These are phyloP conservation scores for Nothoprocta pentlandii DNA, from an alignment of 2,113 vertebrate genomes.

Conservation along the genomic window DNA sequence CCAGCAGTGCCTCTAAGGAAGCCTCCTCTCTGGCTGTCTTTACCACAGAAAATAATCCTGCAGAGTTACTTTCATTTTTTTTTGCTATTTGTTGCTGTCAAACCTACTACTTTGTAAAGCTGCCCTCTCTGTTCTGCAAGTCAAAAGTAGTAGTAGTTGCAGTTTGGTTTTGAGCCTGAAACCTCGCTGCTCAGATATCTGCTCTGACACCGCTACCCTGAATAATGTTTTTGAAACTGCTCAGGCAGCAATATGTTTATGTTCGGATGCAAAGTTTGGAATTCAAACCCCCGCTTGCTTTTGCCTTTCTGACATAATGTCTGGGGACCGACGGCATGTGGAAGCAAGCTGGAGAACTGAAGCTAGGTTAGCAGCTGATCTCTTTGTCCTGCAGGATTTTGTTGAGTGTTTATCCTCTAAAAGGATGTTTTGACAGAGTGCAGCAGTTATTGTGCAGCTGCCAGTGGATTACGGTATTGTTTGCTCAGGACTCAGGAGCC, in stretches of 20 bases:
- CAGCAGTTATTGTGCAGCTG: conserved; percentile 20
- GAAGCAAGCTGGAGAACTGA: not conserved
- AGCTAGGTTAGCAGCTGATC: not conserved
- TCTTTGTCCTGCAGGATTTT: not conserved
- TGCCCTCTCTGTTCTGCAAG: not conserved
- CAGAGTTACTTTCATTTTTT: not conserved
- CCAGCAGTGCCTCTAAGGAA: not conserved
- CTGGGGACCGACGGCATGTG: not conserved
- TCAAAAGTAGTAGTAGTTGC: not conserved
- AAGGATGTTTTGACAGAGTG: conserved; percentile 35
- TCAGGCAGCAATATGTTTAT: not conserved
- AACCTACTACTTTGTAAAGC: not conserved
- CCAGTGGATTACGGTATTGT: conserved; percentile 33
- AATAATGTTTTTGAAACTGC: not conserved
- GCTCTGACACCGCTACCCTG: not conserved
- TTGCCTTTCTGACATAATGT: not conserved
- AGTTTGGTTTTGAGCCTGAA: not conserved
- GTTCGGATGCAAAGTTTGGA: not conserved
- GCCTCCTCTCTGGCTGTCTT: not conserved
- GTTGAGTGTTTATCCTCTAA: not conserved
- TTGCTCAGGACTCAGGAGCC: conserved; percentile 47
- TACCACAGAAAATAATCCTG: not conserved
- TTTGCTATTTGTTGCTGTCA: not conserved
- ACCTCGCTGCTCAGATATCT: not conserved
- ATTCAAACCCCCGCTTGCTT: not conserved